Conservation (phyloP, 2,888 invertebrate species). For the Actias luna region DNA sequence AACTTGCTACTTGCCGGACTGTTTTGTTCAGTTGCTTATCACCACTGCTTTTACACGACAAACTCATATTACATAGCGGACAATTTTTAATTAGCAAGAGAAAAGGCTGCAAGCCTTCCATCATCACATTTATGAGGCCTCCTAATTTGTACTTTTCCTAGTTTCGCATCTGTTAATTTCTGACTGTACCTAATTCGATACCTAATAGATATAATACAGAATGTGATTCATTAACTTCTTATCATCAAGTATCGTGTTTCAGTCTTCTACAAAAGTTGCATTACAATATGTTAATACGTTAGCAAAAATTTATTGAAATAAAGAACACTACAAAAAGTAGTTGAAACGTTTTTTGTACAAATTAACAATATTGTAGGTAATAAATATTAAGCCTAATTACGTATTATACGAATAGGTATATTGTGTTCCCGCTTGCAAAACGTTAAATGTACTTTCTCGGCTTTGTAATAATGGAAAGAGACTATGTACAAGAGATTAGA, state of each 20-base stretch:
- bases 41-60: neutral
- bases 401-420: conserved; percentile 33
- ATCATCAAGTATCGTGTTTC: neutral
- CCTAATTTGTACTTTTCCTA: neutral
- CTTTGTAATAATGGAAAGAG: conserved; percentile 77
- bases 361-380: neutral
- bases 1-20: neutral
- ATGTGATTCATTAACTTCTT: neutral
- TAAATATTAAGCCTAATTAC: conserved; percentile 16
- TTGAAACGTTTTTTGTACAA: neutral
- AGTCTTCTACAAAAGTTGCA: neutral
- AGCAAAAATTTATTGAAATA: neutral
- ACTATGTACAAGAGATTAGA: conserved; percentile 73
- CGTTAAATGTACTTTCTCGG: conserved; percentile 73
- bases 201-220: neutral
- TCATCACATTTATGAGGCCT: neutral
- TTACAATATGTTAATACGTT: neutral
- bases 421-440: conserved; percentile 65
- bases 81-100: neutral
- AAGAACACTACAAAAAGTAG: neutral
- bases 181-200: neutral
- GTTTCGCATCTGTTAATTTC: neutral
- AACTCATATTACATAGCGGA: neutral
- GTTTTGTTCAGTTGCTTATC: neutral
- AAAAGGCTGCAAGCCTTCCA: neutral